Evolutionary conservation across 2,797 vertebrate species (phyloP), one percentile per base, ranked within the genome.

Genomic region (Hypotaenidia okinawae): DNA sequence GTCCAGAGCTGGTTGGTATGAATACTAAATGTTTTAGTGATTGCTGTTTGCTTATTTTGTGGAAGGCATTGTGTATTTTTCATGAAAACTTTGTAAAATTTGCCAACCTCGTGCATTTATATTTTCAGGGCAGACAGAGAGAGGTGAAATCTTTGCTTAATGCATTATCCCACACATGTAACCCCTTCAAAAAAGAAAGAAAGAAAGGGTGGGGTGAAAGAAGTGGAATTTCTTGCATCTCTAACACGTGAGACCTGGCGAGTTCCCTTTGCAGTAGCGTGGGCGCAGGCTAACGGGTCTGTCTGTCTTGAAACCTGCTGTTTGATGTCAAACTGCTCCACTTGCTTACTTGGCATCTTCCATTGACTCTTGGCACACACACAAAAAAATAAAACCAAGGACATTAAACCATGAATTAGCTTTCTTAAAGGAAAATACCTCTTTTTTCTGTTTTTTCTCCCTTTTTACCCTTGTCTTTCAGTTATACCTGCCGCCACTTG

Each of bases 401-500:
- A 67, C 83, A 5, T 96, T 69, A 93, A 92, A 95, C 67, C 78
- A 57, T 97, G 86, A 90, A 59, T 94, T 96, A 72, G 89, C 88
- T 97, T 97, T 97, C 97, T 96, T 87, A 96, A 97, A 98, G 97
- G 97, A 97, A 98, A 98, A 98, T 74, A 79, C 95, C 93, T 97
- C 83, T 97, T 91, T 97, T 87, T 97, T 97, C 76, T 98, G 68
- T 97, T 96, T 97, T 89, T 94, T 98, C 97, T 97, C 95, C 97
- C 95, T 97, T 96, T 97, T 96, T 97, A 82, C 97, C 98, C 97
- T 98, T 98, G 98, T 98, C 97, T 98, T 98, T 96, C 98, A 98
- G 98, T 98, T 98, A 98, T 97, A 97, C 98, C 97, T 98, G 98
- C 98, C 98, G 98, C 98, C 98, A 98, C 98, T 98, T 98, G 98